Evolutionary conservation across 2,797 vertebrate species (phyloP).

Genomic region (Leptodactylus fallax): DNA sequence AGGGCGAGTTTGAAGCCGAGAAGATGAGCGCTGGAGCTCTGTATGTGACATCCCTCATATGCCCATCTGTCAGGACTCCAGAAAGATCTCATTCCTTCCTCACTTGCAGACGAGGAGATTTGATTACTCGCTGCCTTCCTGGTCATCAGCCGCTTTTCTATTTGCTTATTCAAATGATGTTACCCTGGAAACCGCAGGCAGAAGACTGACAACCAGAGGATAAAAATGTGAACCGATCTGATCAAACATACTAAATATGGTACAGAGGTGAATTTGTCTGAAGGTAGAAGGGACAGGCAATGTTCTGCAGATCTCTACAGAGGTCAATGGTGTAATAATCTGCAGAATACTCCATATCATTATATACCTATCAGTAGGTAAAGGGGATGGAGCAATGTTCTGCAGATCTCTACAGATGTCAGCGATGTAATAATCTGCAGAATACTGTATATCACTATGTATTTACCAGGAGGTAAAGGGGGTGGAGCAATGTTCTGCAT

Average conservation of each 20-base stretch:
- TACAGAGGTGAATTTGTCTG: neutral
- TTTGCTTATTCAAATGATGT: slow-evolving; percentile 57
- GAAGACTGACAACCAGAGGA: neutral
- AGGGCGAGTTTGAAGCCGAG: neutral
- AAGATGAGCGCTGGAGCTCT: too few species aligned
- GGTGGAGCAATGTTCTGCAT: neutral
- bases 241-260: neutral
- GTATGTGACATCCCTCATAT: neutral
- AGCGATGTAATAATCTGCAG: neutral
- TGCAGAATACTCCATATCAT: neutral
- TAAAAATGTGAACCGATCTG: neutral
- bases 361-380: neutral
- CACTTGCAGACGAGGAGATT: slow-evolving; percentile 1
- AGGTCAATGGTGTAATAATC: neutral
- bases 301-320: neutral
- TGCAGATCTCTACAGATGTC: neutral
- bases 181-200: slow-evolving; percentile 44
- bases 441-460: neutral
- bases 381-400: neutral
- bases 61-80: slow-evolving; percentile 37
- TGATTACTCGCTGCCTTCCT: slow-evolving; percentile 20
- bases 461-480: neutral
- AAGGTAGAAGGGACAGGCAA: neutral
- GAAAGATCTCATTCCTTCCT: slow-evolving; percentile 7
- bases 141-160: slow-evolving; percentile 30